Percentiles rank a stretch among this genome's conserved stretches.
Evolutionary conservation across 2,113 vertebrate genomes (phyloP).

Genomic region (Varanus komodoensis): DNA sequence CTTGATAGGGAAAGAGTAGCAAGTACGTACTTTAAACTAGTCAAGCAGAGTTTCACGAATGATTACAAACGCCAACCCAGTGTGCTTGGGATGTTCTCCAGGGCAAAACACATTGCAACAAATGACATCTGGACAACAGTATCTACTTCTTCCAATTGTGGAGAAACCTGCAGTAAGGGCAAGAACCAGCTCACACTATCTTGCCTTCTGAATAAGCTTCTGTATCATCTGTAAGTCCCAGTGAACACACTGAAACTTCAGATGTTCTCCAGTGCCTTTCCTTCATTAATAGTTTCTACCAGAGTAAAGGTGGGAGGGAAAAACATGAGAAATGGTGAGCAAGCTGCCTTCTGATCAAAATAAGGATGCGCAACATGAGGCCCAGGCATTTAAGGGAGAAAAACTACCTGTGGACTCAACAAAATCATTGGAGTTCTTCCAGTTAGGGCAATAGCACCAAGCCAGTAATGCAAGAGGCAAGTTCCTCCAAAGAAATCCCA

Average conservation of each 20-base stretch:
- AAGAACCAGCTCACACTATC: background rate
- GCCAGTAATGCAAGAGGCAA: background rate
- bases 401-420: background rate
- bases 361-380: background rate
- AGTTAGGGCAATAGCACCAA: background rate
- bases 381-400: background rate
- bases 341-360: background rate
- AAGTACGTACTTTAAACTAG: constrained; percentile 22
- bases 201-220: background rate
- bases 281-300: background rate
- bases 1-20: background rate
- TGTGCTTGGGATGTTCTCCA: background rate
- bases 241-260: background rate
- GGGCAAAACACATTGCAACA: background rate
- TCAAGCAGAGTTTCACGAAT: constrained; percentile 12
- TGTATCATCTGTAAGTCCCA: too few relatives aligned
- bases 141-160: background rate
- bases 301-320: background rate
- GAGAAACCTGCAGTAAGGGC: background rate
- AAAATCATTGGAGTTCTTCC: background rate
- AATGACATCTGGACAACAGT: background rate
- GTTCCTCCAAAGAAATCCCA: background rate
- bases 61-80: background rate
- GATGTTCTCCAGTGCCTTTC: background rate
- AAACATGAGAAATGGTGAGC: background rate